Evolutionary conservation across 2,113 vertebrate species (phyloP).

Genomic region (Otocyon megalotis): DNA sequence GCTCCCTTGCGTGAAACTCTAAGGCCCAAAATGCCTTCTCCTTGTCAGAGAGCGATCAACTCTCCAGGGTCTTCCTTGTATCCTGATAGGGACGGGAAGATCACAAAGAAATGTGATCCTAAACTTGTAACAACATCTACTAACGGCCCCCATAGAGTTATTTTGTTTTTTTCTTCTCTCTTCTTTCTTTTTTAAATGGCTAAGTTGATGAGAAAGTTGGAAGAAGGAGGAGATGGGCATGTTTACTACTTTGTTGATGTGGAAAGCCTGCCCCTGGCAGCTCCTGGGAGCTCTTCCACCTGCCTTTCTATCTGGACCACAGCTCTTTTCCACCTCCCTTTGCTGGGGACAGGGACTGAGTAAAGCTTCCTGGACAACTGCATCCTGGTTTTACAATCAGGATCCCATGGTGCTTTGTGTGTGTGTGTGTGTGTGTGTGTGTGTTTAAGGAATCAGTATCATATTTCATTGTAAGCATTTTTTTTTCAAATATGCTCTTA

Average conservation of each 20-base stretch:
- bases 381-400: background rate
- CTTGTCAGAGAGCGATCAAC: background rate
- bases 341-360: background rate
- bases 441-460: background rate
- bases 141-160: constrained; percentile 69
- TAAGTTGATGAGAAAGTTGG: constrained; percentile 84
- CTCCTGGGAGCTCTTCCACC: constrained; percentile 74
- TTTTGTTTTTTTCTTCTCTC: background rate
- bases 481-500: constrained; percentile 13
- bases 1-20: background rate
- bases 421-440: too few relatives aligned
- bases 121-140: constrained; percentile 68
- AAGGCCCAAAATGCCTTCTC: constrained; percentile 62
- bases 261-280: constrained; percentile 81
- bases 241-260: constrained; percentile 84
- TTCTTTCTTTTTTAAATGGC: constrained; percentile 85
- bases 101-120: constrained; percentile 26
- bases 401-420: background rate
- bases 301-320: rapidly evolving
- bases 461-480: constrained; percentile 21
- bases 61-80: constrained; percentile 41
- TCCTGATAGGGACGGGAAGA: background rate
- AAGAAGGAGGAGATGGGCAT: constrained; percentile 85
- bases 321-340: constrained; percentile 2
- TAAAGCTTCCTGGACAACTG: background rate